Evolutionary conservation across 2,797 vertebrate genomes (phyloP), one percentile per base, ranked within the genome.

Genomic region (Gymnopithys bicolor): DNA sequence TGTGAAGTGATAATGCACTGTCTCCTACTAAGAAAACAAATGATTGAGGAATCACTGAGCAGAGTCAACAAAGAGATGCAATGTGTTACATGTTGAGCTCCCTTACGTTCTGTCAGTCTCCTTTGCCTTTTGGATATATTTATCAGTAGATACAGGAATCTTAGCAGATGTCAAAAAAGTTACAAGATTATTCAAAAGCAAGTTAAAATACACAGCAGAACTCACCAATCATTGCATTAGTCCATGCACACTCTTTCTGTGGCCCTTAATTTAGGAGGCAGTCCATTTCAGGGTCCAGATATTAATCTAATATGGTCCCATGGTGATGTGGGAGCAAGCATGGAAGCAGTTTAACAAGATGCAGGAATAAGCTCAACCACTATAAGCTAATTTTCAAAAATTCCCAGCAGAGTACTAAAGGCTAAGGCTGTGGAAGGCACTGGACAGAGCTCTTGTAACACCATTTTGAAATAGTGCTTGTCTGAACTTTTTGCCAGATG

Each of bases 11-110:
- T 80, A 94, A 89, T 27, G 22, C 27, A 37, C 51, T 35, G 19
- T 45, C 49, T 94, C 48, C 74, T 76, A 79, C 79, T 37, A 84
- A 53, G 66, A 67, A 94, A 88, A 91, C 69, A 91, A 91, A 89
- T 13, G 43, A 81, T 13, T 27, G n/a, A 70, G 49, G 45, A 89
- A 74, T 90, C 70, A 93, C 7, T 45, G 55, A 33, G n/a, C 49
- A 82, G 64, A 93, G 21, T 62, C 71, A 84, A 75, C 74, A 69
- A 67, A 86, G 74, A 53, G 37, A 14, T 56, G 11, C 33, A 76
- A 24, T 52, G 59, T 67, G 73, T 60, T 93, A 8, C 4, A 43
- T 32, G 66, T 76, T 91, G 91, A 85, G 56, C 45, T 88, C 45
- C 55, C 30, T 92, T 60, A 63, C 14, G 16, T 71, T 71, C 69